These are phyloP conservation scores for Emmelina monodactyla DNA, from an alignment of 2,888 invertebrate species.

Conservation along the genomic window DNA sequence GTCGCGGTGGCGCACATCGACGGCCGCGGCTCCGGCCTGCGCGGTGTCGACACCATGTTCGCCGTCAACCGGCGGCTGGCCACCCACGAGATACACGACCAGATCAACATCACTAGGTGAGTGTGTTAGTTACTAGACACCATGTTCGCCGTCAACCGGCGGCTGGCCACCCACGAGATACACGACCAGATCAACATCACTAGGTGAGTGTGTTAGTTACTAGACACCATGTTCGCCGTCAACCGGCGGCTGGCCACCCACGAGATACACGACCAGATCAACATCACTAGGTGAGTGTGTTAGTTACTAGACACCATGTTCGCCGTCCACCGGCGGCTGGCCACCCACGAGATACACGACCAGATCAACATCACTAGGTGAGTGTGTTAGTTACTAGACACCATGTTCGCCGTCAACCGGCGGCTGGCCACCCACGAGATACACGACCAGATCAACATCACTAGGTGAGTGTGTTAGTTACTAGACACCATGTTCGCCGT, in stretches of 20 bases:
- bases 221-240: constrained; percentile 79
- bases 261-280: constrained; percentile 92
- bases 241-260: constrained; percentile 87
- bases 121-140: constrained; percentile 60
- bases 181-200: constrained; percentile 90
- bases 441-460: constrained; percentile 87
- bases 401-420: constrained; percentile 83
- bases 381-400: constrained; percentile 46
- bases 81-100: constrained; percentile 89
- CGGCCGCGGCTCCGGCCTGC: constrained; percentile 86
- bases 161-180: constrained; percentile 89
- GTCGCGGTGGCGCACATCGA: constrained; percentile 91
- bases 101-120: constrained; percentile 83
- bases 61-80: constrained; percentile 85
- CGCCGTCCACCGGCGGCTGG: constrained; percentile 82
- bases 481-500: constrained; percentile 81
- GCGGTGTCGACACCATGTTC: constrained; percentile 85
- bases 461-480: constrained; percentile 67
- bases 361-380: constrained; percentile 86
- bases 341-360: constrained; percentile 90
- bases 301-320: constrained; percentile 80
- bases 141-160: constrained; percentile 82
- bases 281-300: constrained; percentile 72
- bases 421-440: constrained; percentile 90
- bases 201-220: constrained; percentile 61